phyloP scores from a whole-genome alignment of 23 tunicate genomes.

The Trididemnum nubilum region DNA sequence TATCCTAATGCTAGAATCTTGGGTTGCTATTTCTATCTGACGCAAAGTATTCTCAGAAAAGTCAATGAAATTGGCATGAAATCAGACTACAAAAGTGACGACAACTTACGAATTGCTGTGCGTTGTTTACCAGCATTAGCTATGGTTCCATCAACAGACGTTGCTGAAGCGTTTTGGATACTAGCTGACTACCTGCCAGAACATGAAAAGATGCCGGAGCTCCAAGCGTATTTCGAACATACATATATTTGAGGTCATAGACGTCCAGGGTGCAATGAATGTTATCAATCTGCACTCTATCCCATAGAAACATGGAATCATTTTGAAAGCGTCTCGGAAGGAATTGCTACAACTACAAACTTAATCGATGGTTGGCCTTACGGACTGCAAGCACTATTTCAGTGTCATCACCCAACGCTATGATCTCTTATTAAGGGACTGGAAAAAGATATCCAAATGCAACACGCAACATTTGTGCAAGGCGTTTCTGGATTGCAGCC shows the following conservation, averaged over 20 bases:
- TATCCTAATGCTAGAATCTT: background rate
- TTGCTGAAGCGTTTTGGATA: conserved; percentile 6
- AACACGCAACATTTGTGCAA: background rate
- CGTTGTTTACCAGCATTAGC: background rate
- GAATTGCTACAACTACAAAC: no score
- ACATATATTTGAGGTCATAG: background rate
- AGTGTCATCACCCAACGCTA: conserved; percentile 7
- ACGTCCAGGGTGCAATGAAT: background rate
- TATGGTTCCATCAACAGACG: background rate
- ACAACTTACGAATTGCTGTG: background rate
- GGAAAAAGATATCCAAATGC: background rate
- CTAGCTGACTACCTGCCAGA: background rate
- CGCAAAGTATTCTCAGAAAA: background rate
- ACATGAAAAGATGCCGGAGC: background rate
- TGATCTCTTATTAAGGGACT: background rate
- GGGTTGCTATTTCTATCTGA: background rate
- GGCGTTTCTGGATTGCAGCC: conserved; percentile 2
- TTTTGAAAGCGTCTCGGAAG: background rate
- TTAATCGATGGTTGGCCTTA: no score
- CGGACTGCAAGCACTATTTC: no score
- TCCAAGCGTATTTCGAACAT: background rate
- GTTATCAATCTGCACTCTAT: no score
- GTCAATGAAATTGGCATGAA: conserved; percentile 3
- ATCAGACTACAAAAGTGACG: background rate
- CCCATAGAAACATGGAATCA: conserved; percentile 2